Evolutionary conservation across 2,113 vertebrate species (phyloP).

Genomic region (Aphelocoma coerulescens): DNA sequence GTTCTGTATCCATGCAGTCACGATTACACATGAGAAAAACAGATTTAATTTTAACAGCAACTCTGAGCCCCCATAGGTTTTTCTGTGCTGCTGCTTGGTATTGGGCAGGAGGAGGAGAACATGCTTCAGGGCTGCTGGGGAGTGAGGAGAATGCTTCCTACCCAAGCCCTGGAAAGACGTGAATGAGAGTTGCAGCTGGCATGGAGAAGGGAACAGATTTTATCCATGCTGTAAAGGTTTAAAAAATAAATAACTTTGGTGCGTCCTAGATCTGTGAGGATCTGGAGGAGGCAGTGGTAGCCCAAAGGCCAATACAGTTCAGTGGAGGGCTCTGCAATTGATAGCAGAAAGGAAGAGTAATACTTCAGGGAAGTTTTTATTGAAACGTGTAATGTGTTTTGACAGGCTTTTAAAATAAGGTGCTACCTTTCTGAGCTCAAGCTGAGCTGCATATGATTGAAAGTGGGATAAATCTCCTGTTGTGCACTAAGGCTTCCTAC

Average conservation of each 20-base stretch:
- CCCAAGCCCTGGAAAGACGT: background rate
- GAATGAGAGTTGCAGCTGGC: background rate
- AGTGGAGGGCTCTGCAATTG: background rate
- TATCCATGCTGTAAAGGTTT: background rate
- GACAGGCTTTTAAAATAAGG: background rate
- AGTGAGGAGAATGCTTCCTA: background rate
- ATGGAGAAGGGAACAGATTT: background rate
- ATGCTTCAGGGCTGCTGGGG: background rate
- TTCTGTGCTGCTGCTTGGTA: background rate
- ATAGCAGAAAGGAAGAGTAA: background rate
- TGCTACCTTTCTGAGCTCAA: background rate
- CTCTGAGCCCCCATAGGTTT: background rate
- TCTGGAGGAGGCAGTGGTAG: background rate
- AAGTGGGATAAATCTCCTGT: background rate
- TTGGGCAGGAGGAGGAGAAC: background rate
- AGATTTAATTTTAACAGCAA: background rate
- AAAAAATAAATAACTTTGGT: background rate
- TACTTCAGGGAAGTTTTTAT: background rate
- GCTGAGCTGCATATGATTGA: background rate
- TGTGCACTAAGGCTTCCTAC: background rate
- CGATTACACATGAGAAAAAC: background rate
- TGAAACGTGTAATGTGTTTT: background rate
- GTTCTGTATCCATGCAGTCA: background rate
- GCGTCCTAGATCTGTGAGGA: background rate
- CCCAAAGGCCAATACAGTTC: background rate